Conservation (phyloP, 2,888 invertebrate genomes). For the Onchidella celtica region DNA sequence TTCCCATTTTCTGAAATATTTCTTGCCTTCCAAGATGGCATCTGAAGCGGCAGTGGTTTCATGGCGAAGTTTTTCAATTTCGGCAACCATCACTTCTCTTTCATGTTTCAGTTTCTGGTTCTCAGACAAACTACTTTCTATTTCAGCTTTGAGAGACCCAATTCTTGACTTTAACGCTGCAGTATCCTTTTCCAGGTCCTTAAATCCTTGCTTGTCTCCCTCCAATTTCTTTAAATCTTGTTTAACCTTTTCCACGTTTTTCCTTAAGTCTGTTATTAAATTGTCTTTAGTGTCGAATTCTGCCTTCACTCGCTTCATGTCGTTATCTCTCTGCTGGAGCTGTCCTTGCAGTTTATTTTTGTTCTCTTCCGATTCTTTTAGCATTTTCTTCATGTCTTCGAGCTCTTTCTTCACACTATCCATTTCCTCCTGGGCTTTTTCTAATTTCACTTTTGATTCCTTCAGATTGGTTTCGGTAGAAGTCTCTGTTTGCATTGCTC, state of each 20-base stretch:
- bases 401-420: constrained; percentile 56
- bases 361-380: constrained; percentile 48
- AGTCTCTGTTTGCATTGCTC: constrained; percentile 48
- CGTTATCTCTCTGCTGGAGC: constrained; percentile 31
- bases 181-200: constrained; percentile 49
- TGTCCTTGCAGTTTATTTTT: constrained; percentile 37
- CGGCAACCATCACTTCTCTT: constrained; percentile 55
- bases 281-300: constrained; percentile 43
- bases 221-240: constrained; percentile 46
- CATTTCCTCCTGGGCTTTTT: constrained; percentile 53
- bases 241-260: constrained; percentile 28
- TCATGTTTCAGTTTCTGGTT: constrained; percentile 57
- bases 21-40: constrained; percentile 11
- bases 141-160: constrained; percentile 54
- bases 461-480: constrained; percentile 46
- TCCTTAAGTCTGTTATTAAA: constrained; percentile 39
- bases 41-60: constrained; percentile 36
- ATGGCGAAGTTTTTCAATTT: constrained; percentile 52
- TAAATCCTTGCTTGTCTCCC: constrained; percentile 22
- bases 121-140: constrained; percentile 54
- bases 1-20: constrained; percentile 56
- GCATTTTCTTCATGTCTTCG: constrained; percentile 55
- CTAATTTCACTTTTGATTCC: constrained; percentile 52
- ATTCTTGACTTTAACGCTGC: constrained; percentile 48
- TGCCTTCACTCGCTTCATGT: constrained; percentile 32